Conservation (phyloP, 2,888 invertebrate species). For the Eupeodes latifasciatus region DNA sequence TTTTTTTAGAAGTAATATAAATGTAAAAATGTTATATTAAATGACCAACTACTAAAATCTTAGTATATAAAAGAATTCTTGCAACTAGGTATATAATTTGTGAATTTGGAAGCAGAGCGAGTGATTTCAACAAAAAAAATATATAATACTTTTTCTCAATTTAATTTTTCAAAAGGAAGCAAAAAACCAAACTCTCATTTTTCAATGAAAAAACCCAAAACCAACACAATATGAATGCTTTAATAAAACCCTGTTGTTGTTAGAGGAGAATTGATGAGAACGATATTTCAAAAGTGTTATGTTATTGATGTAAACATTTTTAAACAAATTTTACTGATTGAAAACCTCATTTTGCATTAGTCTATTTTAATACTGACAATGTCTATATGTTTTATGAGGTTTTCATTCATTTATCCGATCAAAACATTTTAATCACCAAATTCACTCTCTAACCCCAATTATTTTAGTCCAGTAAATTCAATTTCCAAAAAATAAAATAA, state of each 20-base stretch:
- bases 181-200: background rate
- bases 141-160: background rate
- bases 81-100: conserved; percentile 40
- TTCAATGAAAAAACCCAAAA: conserved; percentile 12
- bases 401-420: background rate
- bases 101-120: conserved; percentile 48
- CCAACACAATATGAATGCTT: conserved; percentile 21
- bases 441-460: conserved; percentile 26
- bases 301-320: background rate
- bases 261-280: background rate
- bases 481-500: conserved; percentile 13
- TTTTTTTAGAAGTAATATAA: conserved; percentile 1
- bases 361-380: too few species aligned
- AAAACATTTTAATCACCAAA: conserved; percentile 7
- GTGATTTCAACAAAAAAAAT: conserved; percentile 45
- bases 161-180: conserved; percentile 13
- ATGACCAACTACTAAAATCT: conserved; percentile 22
- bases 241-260: background rate
- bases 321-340: too few species aligned
- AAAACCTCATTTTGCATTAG: too few species aligned
- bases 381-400: too few species aligned
- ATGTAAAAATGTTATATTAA: conserved; percentile 6
- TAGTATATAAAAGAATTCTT: conserved; percentile 34
- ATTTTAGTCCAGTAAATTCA: conserved; percentile 12
- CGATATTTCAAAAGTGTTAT: conserved; percentile 14